Evolutionary conservation across 1,140 invertebrate species (phyloP).

Genomic region (Procambarus clarkii): DNA sequence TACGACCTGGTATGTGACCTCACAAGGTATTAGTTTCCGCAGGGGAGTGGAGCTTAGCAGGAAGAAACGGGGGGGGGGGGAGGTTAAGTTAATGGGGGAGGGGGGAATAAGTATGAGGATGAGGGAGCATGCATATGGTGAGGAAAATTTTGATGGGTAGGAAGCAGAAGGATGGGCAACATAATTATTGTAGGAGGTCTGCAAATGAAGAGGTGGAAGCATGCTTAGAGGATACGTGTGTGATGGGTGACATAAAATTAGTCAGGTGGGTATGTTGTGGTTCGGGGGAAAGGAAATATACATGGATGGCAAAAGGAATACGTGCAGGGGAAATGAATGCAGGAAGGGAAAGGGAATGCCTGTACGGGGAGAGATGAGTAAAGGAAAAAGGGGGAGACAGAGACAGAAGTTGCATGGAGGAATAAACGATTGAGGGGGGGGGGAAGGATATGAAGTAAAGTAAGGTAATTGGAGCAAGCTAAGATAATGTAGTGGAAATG

Average conservation of each 20-base stretch:
- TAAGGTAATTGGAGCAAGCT: too few species aligned
- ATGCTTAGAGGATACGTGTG: background rate
- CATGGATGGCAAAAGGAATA: background rate
- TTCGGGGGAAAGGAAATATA: background rate
- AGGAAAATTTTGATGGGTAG: background rate
- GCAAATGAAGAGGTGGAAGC: too few species aligned
- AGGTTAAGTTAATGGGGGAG: background rate
- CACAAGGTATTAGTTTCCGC: conserved; percentile 24
- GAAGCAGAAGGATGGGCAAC: too few species aligned
- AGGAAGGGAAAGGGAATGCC: too few species aligned
- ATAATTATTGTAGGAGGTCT: too few species aligned
- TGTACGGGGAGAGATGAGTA: background rate
- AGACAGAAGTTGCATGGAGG: background rate
- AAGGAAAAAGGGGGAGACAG: background rate
- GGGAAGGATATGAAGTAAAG: background rate
- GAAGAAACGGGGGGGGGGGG: background rate
- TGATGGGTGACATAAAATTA: background rate
- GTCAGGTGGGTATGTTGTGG: background rate
- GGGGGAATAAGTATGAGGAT: conserved; percentile 5
- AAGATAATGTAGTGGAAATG: too few species aligned
- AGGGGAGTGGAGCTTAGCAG: conserved; percentile 9
- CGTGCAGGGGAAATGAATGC: background rate
- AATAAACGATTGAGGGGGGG: background rate
- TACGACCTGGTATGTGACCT: conserved; percentile 32
- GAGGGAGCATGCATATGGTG: background rate